These are phyloP conservation scores for Adelges cooleyi DNA, from an alignment of 1,140 invertebrate genomes.

Conservation along the genomic window DNA sequence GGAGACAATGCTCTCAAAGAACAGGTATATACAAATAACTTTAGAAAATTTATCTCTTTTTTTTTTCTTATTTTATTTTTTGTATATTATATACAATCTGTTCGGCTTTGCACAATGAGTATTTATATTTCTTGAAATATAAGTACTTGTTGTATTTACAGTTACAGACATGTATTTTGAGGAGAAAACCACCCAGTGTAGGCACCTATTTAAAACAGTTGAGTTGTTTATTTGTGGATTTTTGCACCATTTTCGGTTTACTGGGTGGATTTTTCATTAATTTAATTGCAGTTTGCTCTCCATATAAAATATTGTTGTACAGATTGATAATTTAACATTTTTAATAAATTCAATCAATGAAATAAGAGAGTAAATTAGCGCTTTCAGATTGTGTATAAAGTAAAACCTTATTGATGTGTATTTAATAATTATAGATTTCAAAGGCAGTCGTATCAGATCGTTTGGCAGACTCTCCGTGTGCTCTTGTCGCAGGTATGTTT, in stretches of 20 bases:
- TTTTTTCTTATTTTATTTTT: background rate
- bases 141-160: background rate
- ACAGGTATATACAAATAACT: conserved; percentile 44
- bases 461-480: conserved; percentile 85
- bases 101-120: background rate
- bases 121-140: background rate
- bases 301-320: no score
- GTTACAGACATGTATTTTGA: no score
- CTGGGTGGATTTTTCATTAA: no score
- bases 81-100: background rate
- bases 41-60: background rate
- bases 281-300: no score
- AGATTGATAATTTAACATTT: no score
- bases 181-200: no score
- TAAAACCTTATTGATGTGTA: background rate
- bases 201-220: no score
- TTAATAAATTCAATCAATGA: no score
- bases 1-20: conserved; percentile 75
- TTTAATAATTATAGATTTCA: conserved; percentile 43
- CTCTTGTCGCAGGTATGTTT: conserved; percentile 90
- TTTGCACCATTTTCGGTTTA: no score
- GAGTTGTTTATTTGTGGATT: no score
- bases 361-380: no score
- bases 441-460: conserved; percentile 83
- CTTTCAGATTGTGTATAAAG: no score